Base-by-base conservation (phyloP, 2,113 vertebrate genomes). In the Falco punctatus region DNA sequence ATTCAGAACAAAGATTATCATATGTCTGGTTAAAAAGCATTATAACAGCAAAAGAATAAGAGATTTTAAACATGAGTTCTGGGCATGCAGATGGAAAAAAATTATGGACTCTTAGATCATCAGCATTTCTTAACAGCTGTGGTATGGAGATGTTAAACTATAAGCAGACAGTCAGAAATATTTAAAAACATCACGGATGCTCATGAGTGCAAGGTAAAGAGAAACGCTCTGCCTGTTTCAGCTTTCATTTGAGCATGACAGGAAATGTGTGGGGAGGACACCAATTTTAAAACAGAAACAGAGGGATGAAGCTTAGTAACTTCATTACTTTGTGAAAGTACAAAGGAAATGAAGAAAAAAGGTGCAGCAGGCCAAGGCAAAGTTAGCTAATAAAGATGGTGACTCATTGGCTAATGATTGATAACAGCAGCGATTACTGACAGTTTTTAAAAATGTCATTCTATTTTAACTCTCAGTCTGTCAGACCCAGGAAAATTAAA, bases 401-500 rank as follows among this genome's bases (percentile, higher is more conserved):
- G 49, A 27, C 48, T 87, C 2, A 1, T 6, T 85, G 32, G 62
- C 35, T 82, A 82, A 72, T 92, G 88, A 96, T 35, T 90, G 85
- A 86, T 92, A 92, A 71, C 16, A 88, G 67, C 27, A 73, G 82
- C 3, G 10, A 80, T 65, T 69, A 88, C 90, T 88, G 88, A 90
- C 67, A 86, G 78, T 44, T 94, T 72, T 92, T 32, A 90, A 92
- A 86, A 90, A 77, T 73, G 30, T 61, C 54, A 73, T 93, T 88
- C 66, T 87, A 83, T 93, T 96, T 92, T 85, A 94, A 78, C 92
- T 90, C 79, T 77, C 54, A 52, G 2, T 52, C 44, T 95, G 70
- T 88, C 92, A 91, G 73, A 71, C 42, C 40, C 62, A 72, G 67
- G 75, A 92, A 95, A 93, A 93, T 88, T 86, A 90, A 92, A 90